Evolutionary conservation across 2,797 vertebrate genomes (phyloP).

Genomic region (Helarctos malayanus): DNA sequence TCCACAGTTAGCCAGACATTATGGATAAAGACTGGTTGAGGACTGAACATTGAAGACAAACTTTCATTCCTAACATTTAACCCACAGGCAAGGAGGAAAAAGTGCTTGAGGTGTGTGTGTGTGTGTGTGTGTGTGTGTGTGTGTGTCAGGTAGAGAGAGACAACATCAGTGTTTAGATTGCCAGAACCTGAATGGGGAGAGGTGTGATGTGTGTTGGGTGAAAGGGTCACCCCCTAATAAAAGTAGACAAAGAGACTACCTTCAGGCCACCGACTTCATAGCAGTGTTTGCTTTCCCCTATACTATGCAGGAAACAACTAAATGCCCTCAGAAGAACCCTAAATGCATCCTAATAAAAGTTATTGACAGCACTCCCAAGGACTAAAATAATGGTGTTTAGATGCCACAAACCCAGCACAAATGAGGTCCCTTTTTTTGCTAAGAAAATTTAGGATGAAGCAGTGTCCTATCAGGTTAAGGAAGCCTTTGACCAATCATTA

Average conservation of each 20-base stretch:
- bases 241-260: not conserved
- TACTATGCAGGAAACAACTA: not conserved
- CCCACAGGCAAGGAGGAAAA: not conserved
- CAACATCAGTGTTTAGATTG: not conserved
- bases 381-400: not conserved
- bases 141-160: not conserved
- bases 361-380: not conserved
- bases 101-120: not conserved
- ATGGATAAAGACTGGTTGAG: not conserved
- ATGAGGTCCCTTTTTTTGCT: not conserved
- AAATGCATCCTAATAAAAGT: not conserved
- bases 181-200: not conserved
- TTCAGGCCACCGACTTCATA: not conserved
- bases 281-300: not conserved
- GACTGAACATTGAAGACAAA: not conserved
- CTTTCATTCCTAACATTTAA: conserved; percentile 2
- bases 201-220: not conserved
- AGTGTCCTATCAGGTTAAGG: not conserved
- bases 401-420: not conserved
- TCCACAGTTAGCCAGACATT: not conserved
- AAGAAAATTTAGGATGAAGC: not conserved
- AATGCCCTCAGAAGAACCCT: not conserved
- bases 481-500: conserved; percentile 9
- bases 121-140: not conserved
- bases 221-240: not conserved